phyloP scores from a whole-genome alignment of 2,888 invertebrate genomes.

The Mycalesis mineus region DNA sequence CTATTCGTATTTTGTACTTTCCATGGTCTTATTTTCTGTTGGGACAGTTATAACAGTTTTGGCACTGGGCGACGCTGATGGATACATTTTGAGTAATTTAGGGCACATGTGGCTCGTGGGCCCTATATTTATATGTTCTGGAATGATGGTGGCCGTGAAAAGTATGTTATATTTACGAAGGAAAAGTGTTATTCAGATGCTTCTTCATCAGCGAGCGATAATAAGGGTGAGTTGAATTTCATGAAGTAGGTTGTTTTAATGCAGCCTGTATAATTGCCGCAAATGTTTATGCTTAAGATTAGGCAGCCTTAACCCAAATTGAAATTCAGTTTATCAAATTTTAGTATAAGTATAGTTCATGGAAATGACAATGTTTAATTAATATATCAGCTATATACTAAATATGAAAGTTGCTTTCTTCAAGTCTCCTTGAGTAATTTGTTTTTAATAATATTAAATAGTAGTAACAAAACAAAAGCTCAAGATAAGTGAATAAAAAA shows the following conservation, averaged over 20 bases:
- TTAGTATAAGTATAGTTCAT: slow-evolving; percentile 19
- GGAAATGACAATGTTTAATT: slow-evolving; percentile 16
- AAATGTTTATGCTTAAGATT: not conserved
- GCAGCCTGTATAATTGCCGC: not conserved
- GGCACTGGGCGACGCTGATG: slow-evolving; percentile 80
- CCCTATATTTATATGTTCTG: slow-evolving; percentile 82
- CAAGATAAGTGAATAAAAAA: too few relatives aligned
- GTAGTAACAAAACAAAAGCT: too few relatives aligned
- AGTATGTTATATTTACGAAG: slow-evolving; percentile 81
- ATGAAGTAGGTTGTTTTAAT: too few relatives aligned
- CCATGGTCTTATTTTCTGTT: slow-evolving; percentile 80
- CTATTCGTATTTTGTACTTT: slow-evolving; percentile 81
- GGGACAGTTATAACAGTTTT: slow-evolving; percentile 81
- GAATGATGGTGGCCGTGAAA: slow-evolving; percentile 83
- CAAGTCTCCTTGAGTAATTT: not conserved
- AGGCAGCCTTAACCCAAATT: slow-evolving; percentile 30
- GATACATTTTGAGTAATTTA: slow-evolving; percentile 78
- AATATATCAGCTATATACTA: not conserved
- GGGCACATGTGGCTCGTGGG: slow-evolving; percentile 84
- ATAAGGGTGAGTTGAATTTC: slow-evolving; percentile 70
- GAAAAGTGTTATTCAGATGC: slow-evolving; percentile 82
- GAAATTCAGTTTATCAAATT: slow-evolving; percentile 22
- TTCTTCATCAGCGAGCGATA: slow-evolving; percentile 80
- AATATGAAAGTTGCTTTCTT: too few relatives aligned
- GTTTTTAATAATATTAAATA: not conserved